These are phyloP conservation scores for Phycodurus eques DNA, from an alignment of 2,113 vertebrate species.

Conservation along the genomic window DNA sequence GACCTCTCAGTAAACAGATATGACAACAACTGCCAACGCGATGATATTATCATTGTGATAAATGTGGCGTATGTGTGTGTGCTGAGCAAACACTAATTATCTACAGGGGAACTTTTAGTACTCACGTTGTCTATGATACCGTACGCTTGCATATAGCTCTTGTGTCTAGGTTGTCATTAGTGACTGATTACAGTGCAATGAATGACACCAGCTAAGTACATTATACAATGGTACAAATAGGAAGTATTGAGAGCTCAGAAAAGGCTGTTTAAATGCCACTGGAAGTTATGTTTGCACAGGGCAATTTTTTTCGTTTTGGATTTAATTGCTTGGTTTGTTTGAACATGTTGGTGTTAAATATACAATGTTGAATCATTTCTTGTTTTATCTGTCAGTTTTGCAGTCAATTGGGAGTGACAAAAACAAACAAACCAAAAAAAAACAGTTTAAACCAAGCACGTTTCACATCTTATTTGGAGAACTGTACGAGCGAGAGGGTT, in stretches of 20 bases:
- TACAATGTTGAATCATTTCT: too few relatives aligned
- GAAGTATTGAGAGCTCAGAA: neutral
- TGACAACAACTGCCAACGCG: conserved; percentile 26
- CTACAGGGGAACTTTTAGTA: neutral
- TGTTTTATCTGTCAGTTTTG: too few relatives aligned
- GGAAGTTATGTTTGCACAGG: too few relatives aligned
- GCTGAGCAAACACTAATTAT: conserved; percentile 37
- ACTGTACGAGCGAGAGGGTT: too few relatives aligned
- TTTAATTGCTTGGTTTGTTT: too few relatives aligned
- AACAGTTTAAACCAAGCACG: too few relatives aligned
- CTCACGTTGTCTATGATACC: conserved; percentile 9
- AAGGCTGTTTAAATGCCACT: too few relatives aligned
- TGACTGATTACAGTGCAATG: conserved; percentile 33
- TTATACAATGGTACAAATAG: neutral
- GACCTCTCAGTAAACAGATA: conserved; percentile 10
- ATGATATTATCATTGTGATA: conserved; percentile 12
- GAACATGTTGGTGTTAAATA: too few relatives aligned
- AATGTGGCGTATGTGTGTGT: neutral
- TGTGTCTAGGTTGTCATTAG: conserved; percentile 4
- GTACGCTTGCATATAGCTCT: conserved; percentile 4
- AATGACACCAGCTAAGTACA: conserved; percentile 26
- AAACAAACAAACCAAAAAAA: too few relatives aligned
- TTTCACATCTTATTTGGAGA: too few relatives aligned
- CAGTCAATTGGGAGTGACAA: too few relatives aligned
- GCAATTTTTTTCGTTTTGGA: too few relatives aligned